A percentile compares a stretch with the other conserved stretches of the same genome.
Conservation (phyloP, 2,797 vertebrate species). For the Peromyscus eremicus region DNA sequence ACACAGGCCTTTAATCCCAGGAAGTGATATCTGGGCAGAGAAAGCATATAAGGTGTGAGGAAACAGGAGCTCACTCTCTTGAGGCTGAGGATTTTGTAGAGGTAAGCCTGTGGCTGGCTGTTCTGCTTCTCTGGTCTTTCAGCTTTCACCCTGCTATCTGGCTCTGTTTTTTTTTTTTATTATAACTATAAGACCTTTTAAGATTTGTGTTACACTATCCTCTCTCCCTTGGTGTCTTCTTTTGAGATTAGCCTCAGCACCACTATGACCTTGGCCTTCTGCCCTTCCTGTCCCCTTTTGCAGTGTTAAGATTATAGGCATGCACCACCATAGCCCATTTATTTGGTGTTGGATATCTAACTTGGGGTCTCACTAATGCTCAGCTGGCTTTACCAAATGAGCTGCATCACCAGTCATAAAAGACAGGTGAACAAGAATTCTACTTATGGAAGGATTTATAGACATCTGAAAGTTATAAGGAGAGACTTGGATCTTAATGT, state of each 20-base stretch:
- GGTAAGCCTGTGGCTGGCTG: no score
- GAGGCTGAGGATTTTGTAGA: no score
- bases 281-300: background rate
- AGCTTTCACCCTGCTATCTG: no score
- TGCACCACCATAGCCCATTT: background rate
- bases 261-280: background rate
- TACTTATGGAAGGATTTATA: background rate
- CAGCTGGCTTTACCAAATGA: background rate
- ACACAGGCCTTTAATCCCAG: no score
- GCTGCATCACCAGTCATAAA: background rate
- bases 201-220: background rate
- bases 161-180: no score
- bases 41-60: no score
- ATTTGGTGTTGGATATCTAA: background rate
- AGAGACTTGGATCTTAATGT: background rate
- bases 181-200: no score
- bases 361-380: no score
- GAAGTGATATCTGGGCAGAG: no score
- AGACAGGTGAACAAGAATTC: background rate
- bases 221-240: background rate
- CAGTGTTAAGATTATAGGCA: background rate
- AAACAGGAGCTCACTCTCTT: no score
- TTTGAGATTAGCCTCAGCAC: background rate
- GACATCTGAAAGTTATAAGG: background rate
- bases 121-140: no score